These are phyloP conservation scores for Osmerus mordax DNA, from an alignment of 2,113 vertebrate species.

Conservation along the genomic window DNA sequence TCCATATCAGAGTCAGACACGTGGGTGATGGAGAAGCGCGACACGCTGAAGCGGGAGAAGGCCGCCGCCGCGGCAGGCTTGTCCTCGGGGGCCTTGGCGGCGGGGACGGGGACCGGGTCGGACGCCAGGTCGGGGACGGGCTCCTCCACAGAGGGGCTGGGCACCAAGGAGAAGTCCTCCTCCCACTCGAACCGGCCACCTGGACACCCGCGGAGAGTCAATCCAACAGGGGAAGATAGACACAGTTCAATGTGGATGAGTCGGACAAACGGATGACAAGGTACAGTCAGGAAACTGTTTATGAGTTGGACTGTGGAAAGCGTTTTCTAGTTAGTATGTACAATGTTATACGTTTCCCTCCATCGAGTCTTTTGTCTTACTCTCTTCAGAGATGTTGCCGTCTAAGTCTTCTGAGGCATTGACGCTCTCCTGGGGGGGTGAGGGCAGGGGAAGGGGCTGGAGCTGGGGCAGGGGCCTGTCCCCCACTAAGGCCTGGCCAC, in stretches of 20 bases:
- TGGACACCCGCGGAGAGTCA: constrained; percentile 46
- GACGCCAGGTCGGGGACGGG: constrained; percentile 29
- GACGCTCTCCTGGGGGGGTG: constrained; percentile 37
- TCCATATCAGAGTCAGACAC: constrained; percentile 81
- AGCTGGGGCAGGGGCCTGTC: constrained; percentile 32
- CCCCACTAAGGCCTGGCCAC: constrained; percentile 43
- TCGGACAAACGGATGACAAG: no score
- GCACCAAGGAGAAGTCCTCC: constrained; percentile 63
- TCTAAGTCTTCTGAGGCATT: constrained; percentile 48
- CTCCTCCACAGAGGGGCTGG: constrained; percentile 45
- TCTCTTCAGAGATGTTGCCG: constrained; percentile 62
- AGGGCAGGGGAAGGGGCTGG: constrained; percentile 12
- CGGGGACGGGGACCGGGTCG: constrained; percentile 39
- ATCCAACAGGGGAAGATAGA: background rate
- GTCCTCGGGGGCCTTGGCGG: constrained; percentile 49
- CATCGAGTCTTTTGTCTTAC: constrained; percentile 46
- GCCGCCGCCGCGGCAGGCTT: constrained; percentile 57
- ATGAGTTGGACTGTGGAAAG: no score
- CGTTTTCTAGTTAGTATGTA: no score
- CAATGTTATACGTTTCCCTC: no score
- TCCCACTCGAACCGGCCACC: constrained; percentile 74
- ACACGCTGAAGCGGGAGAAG: constrained; percentile 82
- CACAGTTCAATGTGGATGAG: no score
- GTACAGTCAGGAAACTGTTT: no score
- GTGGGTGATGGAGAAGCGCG: constrained; percentile 94